These are phyloP conservation scores for Eucriotettix oculatus DNA, from an alignment of 2,888 invertebrate genomes.

Conservation along the genomic window DNA sequence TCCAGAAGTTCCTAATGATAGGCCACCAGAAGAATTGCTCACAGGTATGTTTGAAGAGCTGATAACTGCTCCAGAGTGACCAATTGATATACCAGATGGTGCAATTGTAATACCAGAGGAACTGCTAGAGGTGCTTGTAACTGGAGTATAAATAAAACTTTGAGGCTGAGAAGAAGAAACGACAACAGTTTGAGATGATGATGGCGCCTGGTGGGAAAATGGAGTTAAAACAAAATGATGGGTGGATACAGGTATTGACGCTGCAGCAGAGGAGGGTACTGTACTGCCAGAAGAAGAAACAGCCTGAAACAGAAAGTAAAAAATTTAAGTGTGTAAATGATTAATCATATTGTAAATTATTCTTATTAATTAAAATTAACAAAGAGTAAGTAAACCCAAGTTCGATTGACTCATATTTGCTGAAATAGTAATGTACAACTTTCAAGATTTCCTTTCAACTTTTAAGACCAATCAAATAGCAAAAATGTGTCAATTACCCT, in stretches of 20 bases:
- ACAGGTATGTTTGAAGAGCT: background rate
- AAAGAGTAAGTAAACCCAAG: no score
- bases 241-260: constrained; percentile 3
- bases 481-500: no score
- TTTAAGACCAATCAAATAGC: no score
- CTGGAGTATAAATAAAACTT: constrained; percentile 5
- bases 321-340: background rate
- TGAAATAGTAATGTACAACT: no score
- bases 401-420: no score
- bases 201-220: constrained; percentile 1
- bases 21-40: background rate
- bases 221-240: constrained; percentile 10
- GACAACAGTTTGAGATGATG: background rate
- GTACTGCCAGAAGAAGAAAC: constrained; percentile 2
- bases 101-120: background rate
- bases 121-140: background rate
- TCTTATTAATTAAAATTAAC: background rate
- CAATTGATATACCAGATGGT: background rate
- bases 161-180: background rate
- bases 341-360: background rate
- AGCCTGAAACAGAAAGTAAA: constrained; percentile 2
- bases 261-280: background rate
- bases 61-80: background rate
- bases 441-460: no score
- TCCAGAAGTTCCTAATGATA: background rate